Evolutionary conservation across 1,140 invertebrate species (phyloP).

Genomic region (Lasioglossum baleicum): DNA sequence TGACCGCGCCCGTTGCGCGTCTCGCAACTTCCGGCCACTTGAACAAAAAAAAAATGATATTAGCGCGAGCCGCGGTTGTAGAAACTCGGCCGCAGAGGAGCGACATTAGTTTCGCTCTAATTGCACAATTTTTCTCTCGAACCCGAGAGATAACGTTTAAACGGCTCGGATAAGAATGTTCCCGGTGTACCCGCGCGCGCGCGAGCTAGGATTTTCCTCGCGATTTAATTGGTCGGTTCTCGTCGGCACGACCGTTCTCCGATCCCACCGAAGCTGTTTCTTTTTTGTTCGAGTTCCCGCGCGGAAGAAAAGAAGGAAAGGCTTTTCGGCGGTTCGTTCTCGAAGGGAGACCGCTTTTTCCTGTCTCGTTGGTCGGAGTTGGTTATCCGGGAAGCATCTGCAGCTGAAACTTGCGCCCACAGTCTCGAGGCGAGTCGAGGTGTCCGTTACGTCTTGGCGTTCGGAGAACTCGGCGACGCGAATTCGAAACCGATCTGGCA

Average conservation of each 20-base stretch:
- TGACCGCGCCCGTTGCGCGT: constrained; percentile 45
- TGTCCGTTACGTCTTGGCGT: constrained; percentile 24
- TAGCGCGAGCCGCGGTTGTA: background rate
- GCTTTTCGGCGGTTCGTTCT: no score
- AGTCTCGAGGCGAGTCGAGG: constrained; percentile 6
- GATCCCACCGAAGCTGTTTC: background rate
- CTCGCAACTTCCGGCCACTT: constrained; percentile 33
- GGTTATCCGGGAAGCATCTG: background rate
- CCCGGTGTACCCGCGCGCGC: background rate
- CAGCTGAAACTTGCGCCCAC: constrained; percentile 1
- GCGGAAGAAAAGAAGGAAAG: no score
- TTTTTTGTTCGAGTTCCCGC: background rate
- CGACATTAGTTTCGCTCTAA: constrained; percentile 17
- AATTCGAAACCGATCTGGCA: background rate
- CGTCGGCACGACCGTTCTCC: background rate
- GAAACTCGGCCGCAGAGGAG: background rate
- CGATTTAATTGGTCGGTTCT: constrained; percentile 7
- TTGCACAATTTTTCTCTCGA: constrained; percentile 42
- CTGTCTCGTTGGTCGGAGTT: no score
- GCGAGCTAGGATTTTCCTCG: background rate
- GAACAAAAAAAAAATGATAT: constrained; percentile 47
- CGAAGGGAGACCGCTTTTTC: no score
- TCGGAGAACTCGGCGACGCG: constrained; percentile 16
- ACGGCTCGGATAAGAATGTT: constrained; percentile 8
- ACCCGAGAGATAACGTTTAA: constrained; percentile 39